Base-by-base conservation (phyloP, 2,888 invertebrate species). In the Pemphredon lugubris region DNA sequence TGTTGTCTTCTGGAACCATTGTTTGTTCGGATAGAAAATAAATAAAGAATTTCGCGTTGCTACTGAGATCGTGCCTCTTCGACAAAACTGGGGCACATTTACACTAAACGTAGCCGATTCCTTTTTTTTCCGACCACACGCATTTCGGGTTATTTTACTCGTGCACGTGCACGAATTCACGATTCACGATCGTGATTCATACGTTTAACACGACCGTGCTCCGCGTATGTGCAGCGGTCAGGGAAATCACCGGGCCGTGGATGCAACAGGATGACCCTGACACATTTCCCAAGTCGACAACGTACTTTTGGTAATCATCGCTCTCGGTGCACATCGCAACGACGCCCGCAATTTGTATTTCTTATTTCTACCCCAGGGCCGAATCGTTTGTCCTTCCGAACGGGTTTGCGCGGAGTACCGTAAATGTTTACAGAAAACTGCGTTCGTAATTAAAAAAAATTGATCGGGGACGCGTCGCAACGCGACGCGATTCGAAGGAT, bases 211-310 rank as follows among this genome's bases (percentile, higher is more conserved):
- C 59, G 59, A 39, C 50, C 45, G 55, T 34, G n/a, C n/a, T n/a
- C n/a, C n/a, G n/a, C n/a, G n/a, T n/a, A n/a, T 57, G 42, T 44
- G 51, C 48, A 39, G 47, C 68, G 34, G 79, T 77, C 74, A 82
- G 87, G 80, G 84, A 84, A 87, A 86, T 83, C 80, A 81, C 44
- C 71, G 30, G 63, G 55, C 65, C 72, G 73, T 67, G 57, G 77
- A 84, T 84, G 84, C 84, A 87, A 87, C 85, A 85, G 82, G 75
- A 53, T 84, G 87, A 86, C 87, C 87, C 81, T 87, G 87, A 87
- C 87, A 87, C 79, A 59, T 86, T 87, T 86, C 81, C 81, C 79
- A 84, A 86, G 78, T 59, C 54, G 54, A 65, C 55, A 66, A 34
- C 11, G 53, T 55, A 50, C 2, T 54, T 51, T 58, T 21, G 44